These are phyloP conservation scores for Mungos mungo DNA, from an alignment of 2,113 vertebrate species.

Conservation along the genomic window DNA sequence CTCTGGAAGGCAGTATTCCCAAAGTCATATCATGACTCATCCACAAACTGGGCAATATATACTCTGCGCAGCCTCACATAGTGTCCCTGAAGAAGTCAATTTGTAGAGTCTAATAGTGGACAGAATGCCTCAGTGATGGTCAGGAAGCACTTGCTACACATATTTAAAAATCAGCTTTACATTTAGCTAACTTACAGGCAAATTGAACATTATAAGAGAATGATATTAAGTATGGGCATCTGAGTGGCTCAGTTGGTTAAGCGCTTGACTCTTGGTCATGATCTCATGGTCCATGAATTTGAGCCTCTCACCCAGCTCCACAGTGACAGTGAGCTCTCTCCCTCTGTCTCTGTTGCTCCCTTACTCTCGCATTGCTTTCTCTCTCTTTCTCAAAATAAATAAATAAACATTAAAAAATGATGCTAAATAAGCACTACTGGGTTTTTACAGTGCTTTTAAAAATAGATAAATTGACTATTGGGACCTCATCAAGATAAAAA, in stretches of 20 bases:
- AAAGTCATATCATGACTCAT: not conserved
- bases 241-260: no score
- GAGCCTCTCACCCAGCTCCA: no score
- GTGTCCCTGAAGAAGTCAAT: not conserved
- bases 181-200: not conserved
- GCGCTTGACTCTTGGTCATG: no score
- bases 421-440: not conserved
- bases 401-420: not conserved
- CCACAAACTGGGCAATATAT: not conserved
- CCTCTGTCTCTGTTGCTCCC: no score
- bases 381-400: no score
- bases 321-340: no score
- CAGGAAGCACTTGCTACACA: not conserved
- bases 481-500: no score
- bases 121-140: not conserved
- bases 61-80: not conserved
- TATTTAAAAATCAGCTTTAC: not conserved
- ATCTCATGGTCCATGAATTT: no score
- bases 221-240: not conserved
- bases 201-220: constrained; percentile 23
- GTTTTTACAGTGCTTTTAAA: not conserved
- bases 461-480: not conserved
- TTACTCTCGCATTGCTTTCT: no score
- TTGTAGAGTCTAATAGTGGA: not conserved
- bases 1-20: not conserved